phyloP scores from a whole-genome alignment of 2,888 invertebrate genomes.

The Acrobasis repandana region DNA sequence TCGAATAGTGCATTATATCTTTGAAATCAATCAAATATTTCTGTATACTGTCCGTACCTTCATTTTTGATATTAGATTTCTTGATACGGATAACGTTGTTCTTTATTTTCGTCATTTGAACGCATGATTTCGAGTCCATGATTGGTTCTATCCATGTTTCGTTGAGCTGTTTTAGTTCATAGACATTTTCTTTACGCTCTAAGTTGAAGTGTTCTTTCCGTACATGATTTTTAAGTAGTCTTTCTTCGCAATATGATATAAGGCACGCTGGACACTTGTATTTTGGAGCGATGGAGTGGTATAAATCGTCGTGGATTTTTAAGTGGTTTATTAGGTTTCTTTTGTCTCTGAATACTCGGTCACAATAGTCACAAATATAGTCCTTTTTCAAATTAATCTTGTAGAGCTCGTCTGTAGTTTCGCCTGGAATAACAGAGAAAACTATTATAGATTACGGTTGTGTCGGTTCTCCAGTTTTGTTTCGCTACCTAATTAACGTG shows the following conservation, averaged over 20 bases:
- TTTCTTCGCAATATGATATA: slow-evolving; percentile 52
- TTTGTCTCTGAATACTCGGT: slow-evolving; percentile 55
- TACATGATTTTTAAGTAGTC: slow-evolving; percentile 58
- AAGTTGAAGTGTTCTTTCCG: slow-evolving; percentile 58
- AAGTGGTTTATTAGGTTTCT: slow-evolving; percentile 55
- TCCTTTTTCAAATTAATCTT: slow-evolving; percentile 24
- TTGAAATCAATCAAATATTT: slow-evolving; percentile 28
- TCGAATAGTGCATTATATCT: slow-evolving; percentile 51
- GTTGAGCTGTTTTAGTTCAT: slow-evolving; percentile 49
- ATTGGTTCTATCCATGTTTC: slow-evolving; percentile 65
- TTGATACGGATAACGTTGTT: slow-evolving; percentile 57
- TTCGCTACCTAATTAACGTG: not conserved
- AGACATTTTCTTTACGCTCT: slow-evolving; percentile 32
- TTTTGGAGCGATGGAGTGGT: slow-evolving; percentile 27
- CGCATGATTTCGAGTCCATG: slow-evolving; percentile 47
- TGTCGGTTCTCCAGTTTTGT: not conserved
- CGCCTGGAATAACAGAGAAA: slow-evolving; percentile 1
- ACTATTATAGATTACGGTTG: too few relatives aligned
- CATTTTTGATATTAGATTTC: slow-evolving; percentile 40
- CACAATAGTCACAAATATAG: slow-evolving; percentile 59
- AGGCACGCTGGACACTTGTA: slow-evolving; percentile 58
- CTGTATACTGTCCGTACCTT: slow-evolving; percentile 22
- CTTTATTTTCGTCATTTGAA: slow-evolving; percentile 64
- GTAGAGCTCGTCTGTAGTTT: not conserved
- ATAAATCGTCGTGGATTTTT: slow-evolving; percentile 52